phyloP scores from a whole-genome alignment of 2,888 invertebrate species.

The Drosophila demipolita region DNA sequence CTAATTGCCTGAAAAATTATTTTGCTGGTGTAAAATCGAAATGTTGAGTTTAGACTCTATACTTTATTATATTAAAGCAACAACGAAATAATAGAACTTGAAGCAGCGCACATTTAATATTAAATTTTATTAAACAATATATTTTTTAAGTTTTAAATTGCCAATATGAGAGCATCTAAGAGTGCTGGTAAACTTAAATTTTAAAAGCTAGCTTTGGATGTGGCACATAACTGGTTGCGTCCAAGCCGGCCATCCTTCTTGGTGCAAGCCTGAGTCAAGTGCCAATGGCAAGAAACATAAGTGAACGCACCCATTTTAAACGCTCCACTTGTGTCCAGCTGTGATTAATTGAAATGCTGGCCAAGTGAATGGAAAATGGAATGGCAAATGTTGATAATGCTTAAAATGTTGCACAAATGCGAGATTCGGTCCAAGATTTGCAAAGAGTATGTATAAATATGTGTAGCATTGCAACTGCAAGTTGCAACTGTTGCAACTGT shows the following conservation, averaged over 20 bases:
- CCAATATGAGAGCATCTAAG: background rate
- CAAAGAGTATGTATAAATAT: background rate
- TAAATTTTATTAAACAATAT: background rate
- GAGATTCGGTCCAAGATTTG: conserved; percentile 38
- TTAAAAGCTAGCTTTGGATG: background rate
- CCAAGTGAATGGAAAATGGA: conserved; percentile 68
- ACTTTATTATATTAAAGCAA: background rate
- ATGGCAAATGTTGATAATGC: conserved; percentile 61
- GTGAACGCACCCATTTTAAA: conserved; percentile 18
- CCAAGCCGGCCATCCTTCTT: background rate
- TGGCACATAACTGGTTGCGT: background rate
- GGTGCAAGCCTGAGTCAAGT: background rate
- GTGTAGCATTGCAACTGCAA: conserved; percentile 50
- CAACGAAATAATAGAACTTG: background rate
- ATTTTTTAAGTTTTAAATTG: background rate
- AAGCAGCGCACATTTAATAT: background rate
- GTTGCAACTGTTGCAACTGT: conserved; percentile 43
- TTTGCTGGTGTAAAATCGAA: background rate
- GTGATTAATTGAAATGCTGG: conserved; percentile 74
- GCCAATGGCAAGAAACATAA: conserved; percentile 11
- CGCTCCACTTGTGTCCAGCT: conserved; percentile 65
- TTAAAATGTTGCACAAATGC: conserved; percentile 52
- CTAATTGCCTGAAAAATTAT: conserved; percentile 6
- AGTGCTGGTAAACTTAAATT: background rate
- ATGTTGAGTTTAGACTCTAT: background rate